These are phyloP conservation scores for Unio pictorum DNA, from an alignment of 2,888 invertebrate genomes.

Conservation along the genomic window DNA sequence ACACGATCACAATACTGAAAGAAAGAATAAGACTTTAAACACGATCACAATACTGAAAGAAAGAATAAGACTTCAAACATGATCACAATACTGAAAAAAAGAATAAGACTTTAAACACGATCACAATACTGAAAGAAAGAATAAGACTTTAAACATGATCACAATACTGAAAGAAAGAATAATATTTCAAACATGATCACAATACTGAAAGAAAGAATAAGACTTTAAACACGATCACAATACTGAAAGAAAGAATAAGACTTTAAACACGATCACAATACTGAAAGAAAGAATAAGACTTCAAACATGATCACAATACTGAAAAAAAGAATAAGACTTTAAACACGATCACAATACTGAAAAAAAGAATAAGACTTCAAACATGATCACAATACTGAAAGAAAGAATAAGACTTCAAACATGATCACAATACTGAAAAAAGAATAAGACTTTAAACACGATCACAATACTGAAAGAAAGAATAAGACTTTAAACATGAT, in stretches of 20 bases:
- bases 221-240: too few relatives aligned
- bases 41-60: constrained; percentile 72
- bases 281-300: constrained; percentile 51
- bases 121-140: constrained; percentile 69
- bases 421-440: constrained; percentile 72
- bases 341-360: constrained; percentile 73
- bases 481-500: not conserved
- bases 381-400: too few relatives aligned
- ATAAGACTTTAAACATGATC: not conserved
- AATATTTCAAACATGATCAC: constrained; percentile 73
- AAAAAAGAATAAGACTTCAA: constrained; percentile 24
- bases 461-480: too few relatives aligned
- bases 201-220: constrained; percentile 64
- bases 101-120: constrained; percentile 72
- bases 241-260: constrained; percentile 43
- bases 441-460: not conserved
- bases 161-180: too few relatives aligned
- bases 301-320: too few relatives aligned
- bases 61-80: not conserved
- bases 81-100: too few relatives aligned
- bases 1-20: too few relatives aligned
- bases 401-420: constrained; percentile 69
- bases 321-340: constrained; percentile 62
- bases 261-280: constrained; percentile 73
- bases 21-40: constrained; percentile 69